Evolutionary conservation across 2,888 invertebrate genomes (phyloP).

Genomic region (Cosmorhoe ocellata): DNA sequence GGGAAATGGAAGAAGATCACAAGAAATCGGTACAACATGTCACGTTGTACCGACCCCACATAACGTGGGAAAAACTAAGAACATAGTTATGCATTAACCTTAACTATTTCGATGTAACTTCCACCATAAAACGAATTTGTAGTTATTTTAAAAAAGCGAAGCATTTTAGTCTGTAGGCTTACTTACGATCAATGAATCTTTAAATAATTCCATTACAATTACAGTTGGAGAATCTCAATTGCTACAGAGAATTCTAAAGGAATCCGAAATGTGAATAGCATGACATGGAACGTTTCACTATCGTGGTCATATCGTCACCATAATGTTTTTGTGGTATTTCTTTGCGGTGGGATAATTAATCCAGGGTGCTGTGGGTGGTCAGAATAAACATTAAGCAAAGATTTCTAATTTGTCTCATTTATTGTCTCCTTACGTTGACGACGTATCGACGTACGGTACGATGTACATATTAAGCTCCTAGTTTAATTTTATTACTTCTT

Average conservation of each 20-base stretch:
- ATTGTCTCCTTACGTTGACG: too few species aligned
- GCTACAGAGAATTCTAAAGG: slow-evolving; percentile 17
- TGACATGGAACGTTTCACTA: slow-evolving; percentile 25
- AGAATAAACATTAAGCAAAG: slow-evolving; percentile 3
- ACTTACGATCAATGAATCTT: background rate
- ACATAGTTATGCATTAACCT: background rate
- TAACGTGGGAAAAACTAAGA: too few species aligned
- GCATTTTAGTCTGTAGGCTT: too few species aligned
- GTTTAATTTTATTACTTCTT: too few species aligned
- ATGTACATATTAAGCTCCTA: too few species aligned
- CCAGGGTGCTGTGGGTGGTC: slow-evolving; percentile 9
- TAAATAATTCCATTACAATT: background rate
- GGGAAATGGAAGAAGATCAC: too few species aligned
- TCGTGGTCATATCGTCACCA: slow-evolving; percentile 15
- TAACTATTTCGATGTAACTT: too few species aligned
- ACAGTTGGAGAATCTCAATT: slow-evolving; percentile 8
- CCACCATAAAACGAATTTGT: too few species aligned
- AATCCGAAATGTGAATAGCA: slow-evolving; percentile 19
- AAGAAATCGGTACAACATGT: too few species aligned
- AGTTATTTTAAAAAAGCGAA: too few species aligned
- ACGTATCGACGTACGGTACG: too few species aligned
- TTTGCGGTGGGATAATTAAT: slow-evolving; percentile 7
- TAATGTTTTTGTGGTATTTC: slow-evolving; percentile 17
- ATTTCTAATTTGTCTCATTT: background rate
- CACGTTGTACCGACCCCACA: too few species aligned